These are phyloP conservation scores for Tolmerus cingulatus DNA, from an alignment of 2,888 invertebrate genomes.

Conservation along the genomic window DNA sequence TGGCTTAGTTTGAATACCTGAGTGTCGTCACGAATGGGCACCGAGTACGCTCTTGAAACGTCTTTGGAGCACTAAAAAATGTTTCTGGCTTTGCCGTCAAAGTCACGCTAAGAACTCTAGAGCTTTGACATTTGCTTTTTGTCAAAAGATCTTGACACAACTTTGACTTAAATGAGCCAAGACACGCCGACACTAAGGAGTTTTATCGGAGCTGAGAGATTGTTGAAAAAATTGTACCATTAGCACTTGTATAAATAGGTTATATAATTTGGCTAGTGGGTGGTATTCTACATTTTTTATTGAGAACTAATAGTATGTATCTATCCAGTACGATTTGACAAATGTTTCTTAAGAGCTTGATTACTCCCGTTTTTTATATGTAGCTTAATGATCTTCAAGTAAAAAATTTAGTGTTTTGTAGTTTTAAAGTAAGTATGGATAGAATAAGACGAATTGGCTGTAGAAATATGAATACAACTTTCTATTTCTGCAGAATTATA, in stretches of 20 bases:
- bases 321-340: too few species aligned
- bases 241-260: background rate
- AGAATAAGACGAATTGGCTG: too few species aligned
- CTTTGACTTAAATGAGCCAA: background rate
- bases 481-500: too few species aligned
- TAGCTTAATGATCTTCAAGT: too few species aligned
- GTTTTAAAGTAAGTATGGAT: too few species aligned
- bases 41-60: background rate
- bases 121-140: background rate
- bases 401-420: too few species aligned
- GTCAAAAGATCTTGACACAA: background rate
- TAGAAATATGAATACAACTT: too few species aligned
- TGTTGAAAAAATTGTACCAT: background rate
- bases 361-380: too few species aligned
- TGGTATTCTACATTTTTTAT: too few species aligned
- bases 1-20: background rate
- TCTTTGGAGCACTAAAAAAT: background rate
- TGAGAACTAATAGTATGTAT: too few species aligned
- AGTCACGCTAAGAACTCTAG: background rate
- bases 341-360: too few species aligned
- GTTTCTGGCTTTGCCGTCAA: background rate
- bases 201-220: background rate
- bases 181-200: background rate
- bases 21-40: background rate
- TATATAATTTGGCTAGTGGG: too few species aligned